Conservation (phyloP, 2,797 vertebrate genomes). For the Urosaurus nigricauda region DNA sequence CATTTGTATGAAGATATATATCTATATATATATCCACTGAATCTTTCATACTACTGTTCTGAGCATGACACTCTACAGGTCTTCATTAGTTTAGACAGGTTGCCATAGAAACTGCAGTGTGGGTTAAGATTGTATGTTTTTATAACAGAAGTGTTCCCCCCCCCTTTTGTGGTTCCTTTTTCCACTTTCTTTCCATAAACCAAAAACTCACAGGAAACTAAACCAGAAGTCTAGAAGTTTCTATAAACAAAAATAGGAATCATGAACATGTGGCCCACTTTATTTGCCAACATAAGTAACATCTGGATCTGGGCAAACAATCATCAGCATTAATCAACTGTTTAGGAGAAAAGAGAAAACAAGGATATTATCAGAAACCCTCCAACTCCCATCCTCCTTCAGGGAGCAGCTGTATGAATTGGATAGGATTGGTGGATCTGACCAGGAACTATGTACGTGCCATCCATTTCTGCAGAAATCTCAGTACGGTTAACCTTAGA, state of each 20-base stretch:
- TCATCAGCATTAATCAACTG: not conserved
- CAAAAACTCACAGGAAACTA: constrained; percentile 6
- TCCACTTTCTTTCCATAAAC: constrained; percentile 41
- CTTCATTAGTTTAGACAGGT: constrained; percentile 74
- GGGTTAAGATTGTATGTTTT: constrained; percentile 31
- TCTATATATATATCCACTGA: constrained; percentile 45
- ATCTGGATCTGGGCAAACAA: not conserved
- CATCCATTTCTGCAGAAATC: not conserved
- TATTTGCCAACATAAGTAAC: not conserved
- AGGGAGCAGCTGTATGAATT: not conserved
- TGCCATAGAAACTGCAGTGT: constrained; percentile 72
- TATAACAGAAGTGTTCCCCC: not conserved
- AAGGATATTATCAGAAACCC: rapidly evolving
- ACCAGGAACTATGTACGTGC: not conserved
- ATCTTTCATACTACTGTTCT: constrained; percentile 50
- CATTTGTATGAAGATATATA: constrained; percentile 35
- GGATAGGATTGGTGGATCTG: not conserved
- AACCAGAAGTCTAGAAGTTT: no score
- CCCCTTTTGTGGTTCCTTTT: constrained; percentile 28
- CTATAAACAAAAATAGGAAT: not conserved
- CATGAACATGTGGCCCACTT: not conserved
- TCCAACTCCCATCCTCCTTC: no score
- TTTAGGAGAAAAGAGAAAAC: not conserved
- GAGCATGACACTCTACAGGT: constrained; percentile 55
- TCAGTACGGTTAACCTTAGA: no score